These are phyloP conservation scores for Chaetorhynchus papuensis DNA, from an alignment of 2,113 vertebrate genomes.

Conservation along the genomic window DNA sequence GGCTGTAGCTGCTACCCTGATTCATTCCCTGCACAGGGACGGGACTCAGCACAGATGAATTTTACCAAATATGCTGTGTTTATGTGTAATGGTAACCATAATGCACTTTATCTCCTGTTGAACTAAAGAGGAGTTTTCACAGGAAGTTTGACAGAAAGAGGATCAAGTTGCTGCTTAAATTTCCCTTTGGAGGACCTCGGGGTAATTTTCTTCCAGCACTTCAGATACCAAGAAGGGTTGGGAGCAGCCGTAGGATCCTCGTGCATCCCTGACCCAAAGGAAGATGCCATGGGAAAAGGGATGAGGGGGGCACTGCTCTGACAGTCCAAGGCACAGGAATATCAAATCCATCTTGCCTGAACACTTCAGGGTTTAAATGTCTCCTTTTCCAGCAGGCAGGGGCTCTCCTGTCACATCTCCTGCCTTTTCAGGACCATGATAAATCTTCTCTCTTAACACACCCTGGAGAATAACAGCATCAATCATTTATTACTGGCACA, in stretches of 20 bases:
- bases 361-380: background rate
- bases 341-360: background rate
- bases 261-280: background rate
- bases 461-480: background rate
- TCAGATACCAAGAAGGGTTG: background rate
- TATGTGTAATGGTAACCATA: background rate
- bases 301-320: background rate
- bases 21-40: background rate
- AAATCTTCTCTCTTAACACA: background rate
- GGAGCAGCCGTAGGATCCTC: background rate
- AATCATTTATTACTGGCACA: background rate
- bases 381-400: background rate
- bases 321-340: background rate
- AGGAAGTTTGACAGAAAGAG: background rate
- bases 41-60: background rate
- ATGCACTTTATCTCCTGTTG: background rate
- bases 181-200: background rate
- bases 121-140: background rate
- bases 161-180: background rate
- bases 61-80: background rate
- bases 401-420: conserved; percentile 14
- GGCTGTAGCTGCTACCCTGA: background rate
- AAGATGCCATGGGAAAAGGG: background rate
- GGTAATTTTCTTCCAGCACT: background rate
- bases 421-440: background rate